Conservation (phyloP, 2,888 invertebrate species). For the Labia minor region DNA sequence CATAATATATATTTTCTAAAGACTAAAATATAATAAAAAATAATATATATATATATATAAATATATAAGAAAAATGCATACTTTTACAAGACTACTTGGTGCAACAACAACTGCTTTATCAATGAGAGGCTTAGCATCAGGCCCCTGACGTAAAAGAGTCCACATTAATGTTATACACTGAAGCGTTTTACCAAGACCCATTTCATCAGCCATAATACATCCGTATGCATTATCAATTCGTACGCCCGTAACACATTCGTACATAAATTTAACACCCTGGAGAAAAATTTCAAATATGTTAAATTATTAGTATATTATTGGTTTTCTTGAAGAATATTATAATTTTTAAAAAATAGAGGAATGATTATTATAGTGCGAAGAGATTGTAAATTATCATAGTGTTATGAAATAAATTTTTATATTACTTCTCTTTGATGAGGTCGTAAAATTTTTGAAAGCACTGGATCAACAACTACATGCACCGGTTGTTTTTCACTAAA, state of each 20-base stretch:
- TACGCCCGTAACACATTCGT: constrained; percentile 90
- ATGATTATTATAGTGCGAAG: neutral
- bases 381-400: neutral
- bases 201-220: constrained; percentile 99
- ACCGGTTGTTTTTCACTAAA: constrained; percentile 55
- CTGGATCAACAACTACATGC: constrained; percentile 95
- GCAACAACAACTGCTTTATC: constrained; percentile 91
- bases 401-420: constrained; percentile 17
- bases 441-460: constrained; percentile 75
- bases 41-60: neutral
- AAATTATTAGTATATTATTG: too few species aligned
- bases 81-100: constrained; percentile 92
- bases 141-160: constrained; percentile 87
- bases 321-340: constrained; percentile 15
- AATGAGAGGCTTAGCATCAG: constrained; percentile 79
- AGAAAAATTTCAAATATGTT: constrained; percentile 26
- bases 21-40: neutral
- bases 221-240: constrained; percentile 79
- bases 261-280: constrained; percentile 95
- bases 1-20: neutral
- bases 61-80: constrained; percentile 27
- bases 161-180: constrained; percentile 94
- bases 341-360: constrained; percentile 9
- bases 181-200: constrained; percentile 95
- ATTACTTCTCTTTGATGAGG: constrained; percentile 89